Base-by-base conservation (phyloP, 2,888 invertebrate species). In the Trypoxylon attenuatum region DNA sequence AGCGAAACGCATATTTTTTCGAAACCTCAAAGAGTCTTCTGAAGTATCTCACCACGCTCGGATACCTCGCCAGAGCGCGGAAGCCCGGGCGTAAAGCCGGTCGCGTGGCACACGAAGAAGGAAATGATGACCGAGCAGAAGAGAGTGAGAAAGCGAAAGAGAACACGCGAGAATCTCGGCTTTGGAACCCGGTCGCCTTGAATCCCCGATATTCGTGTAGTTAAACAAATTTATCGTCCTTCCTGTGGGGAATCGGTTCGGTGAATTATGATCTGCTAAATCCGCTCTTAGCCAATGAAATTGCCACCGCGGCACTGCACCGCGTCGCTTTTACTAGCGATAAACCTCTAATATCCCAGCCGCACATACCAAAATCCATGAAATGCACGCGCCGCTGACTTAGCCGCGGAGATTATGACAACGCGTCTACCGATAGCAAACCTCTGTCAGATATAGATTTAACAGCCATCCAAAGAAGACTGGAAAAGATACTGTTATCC, bases 221-320 rank as follows among this genome's bases (percentile, higher is more conserved):
- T 6, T 18, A 15, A 23, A n/a, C 18, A 21, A 50, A 64, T 59
- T 64, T 55, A 59, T 54, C 19, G 55, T 15, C 3, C 19, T 15
- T 41, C 38, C 52, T 42, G 21, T 21, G 18, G 46, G 25, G 19
- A 27, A 43, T 33, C 22, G 27, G 42, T 47, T 13, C 50, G 46
- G 45, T 64, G 59, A 64, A 59, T 64, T 64, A 59, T 46, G 51
- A 47, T 21, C 15, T 46, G 49, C 22, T 41, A 54, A 59, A 54
- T 59, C 33, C 21, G 19, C 13, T 23, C 6, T 5, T 18, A 33
- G 6, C 39, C 13, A 29, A 25, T 47, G 19, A 27, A 43, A 54
- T 58, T 46, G 13, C 49, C 13, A 25, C 21, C 21, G 8, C n/a
- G n/a, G n/a, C n/a, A n/a, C n/a, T 16, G 10, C 33, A n/a, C 6